These are phyloP conservation scores for Dryoscopus gambensis DNA, from an alignment of 2,113 vertebrate genomes.

Conservation along the genomic window DNA sequence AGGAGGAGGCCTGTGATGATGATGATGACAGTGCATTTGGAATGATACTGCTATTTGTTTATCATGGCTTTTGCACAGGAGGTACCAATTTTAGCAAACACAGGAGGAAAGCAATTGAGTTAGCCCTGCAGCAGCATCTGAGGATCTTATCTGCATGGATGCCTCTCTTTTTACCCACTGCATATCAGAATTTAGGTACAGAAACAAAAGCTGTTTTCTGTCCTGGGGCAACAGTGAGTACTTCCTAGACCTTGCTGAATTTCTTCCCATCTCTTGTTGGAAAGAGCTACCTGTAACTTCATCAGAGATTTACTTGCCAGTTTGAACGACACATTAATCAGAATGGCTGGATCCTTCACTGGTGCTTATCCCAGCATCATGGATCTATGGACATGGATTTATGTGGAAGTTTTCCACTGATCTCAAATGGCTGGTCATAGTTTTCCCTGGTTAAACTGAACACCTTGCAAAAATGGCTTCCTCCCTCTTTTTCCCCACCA, in stretches of 20 bases:
- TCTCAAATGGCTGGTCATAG: neutral
- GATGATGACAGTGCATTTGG: constrained; percentile 44
- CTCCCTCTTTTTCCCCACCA: neutral
- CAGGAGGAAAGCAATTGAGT: constrained; percentile 47
- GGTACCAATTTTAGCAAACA: constrained; percentile 44
- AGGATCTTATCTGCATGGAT: constrained; percentile 47
- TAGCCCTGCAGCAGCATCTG: constrained; percentile 28
- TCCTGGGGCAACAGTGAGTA: neutral
- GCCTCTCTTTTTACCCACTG: neutral
- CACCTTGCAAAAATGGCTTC: neutral
- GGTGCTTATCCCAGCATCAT: neutral
- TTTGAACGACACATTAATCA: neutral
- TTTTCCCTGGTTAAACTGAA: neutral
- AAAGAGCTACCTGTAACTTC: neutral
- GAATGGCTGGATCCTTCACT: neutral
- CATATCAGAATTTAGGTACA: neutral
- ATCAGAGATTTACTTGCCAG: neutral
- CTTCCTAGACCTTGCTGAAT: neutral
- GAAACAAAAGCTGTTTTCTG: neutral
- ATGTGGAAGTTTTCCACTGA: neutral
- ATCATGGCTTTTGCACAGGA: constrained; percentile 37
- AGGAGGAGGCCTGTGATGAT: constrained; percentile 41
- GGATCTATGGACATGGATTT: neutral
- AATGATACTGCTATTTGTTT: constrained; percentile 18
- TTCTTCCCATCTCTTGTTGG: neutral